phyloP scores from a whole-genome alignment of 2,797 vertebrate genomes.

The Eutrigla gurnardus region DNA sequence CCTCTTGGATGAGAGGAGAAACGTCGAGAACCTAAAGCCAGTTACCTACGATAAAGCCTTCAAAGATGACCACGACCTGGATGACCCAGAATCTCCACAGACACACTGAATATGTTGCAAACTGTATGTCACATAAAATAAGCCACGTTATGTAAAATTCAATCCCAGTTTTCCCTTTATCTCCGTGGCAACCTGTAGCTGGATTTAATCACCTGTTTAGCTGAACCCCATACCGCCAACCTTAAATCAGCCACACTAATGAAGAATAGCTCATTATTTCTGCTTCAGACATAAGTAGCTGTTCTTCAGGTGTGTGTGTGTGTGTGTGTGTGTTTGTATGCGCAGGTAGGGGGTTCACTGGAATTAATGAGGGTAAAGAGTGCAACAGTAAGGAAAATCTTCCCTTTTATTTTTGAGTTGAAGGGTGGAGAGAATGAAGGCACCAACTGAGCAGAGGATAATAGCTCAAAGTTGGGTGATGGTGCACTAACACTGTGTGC shows the following conservation, averaged over 20 bases:
- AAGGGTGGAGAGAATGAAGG: background rate
- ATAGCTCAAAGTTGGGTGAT: constrained; percentile 15
- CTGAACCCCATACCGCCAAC: constrained; percentile 14
- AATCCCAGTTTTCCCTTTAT: constrained; percentile 45
- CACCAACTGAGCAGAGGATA: constrained; percentile 20
- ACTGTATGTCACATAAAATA: constrained; percentile 14
- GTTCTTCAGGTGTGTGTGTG: constrained; percentile 20
- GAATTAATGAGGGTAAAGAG: constrained; percentile 62
- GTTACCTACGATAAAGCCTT: too few relatives aligned
- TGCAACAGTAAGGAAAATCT: constrained; percentile 7
- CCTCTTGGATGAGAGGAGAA: too few relatives aligned
- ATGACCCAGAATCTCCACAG: background rate
- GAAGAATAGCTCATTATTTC: constrained; percentile 70
- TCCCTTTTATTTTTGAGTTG: constrained; percentile 4
- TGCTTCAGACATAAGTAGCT: constrained; percentile 53
- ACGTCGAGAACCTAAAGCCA: too few relatives aligned
- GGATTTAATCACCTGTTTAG: constrained; percentile 73
- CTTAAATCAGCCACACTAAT: constrained; percentile 65
- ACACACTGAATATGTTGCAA: background rate
- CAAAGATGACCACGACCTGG: too few relatives aligned
- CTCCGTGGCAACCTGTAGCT: constrained; percentile 63
- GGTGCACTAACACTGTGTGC: constrained; percentile 2
- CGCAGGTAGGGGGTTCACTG: background rate
- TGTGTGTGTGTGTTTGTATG: background rate
- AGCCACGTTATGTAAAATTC: constrained; percentile 40